Evolutionary conservation across 2,113 vertebrate species (phyloP).

Genomic region (Numenius arquata): DNA sequence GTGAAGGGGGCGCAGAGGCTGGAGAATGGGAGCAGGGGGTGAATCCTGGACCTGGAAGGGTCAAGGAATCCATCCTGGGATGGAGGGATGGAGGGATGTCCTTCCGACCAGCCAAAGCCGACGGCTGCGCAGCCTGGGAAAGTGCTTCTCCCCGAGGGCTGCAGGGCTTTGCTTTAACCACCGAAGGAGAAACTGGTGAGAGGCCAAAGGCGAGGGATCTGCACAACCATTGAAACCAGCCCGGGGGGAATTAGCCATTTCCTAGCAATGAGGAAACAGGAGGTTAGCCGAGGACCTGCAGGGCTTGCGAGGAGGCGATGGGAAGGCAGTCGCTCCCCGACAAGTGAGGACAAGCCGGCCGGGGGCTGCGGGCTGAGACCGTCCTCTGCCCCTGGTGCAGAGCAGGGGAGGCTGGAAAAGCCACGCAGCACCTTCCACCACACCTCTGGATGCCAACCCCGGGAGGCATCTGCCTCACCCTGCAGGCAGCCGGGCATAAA

Average conservation of each 20-base stretch:
- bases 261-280: conserved; percentile 34
- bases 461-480: not conserved
- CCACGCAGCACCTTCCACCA: not conserved
- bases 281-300: not conserved
- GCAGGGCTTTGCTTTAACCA: not conserved
- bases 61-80: accelerated
- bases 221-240: conserved; percentile 37
- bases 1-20: not conserved
- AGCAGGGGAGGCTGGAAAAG: not conserved
- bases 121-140: not conserved
- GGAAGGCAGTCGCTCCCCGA: not conserved
- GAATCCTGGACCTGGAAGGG: accelerated
- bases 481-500: not conserved
- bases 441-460: not conserved
- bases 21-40: not conserved
- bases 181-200: conserved; percentile 19
- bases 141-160: not conserved
- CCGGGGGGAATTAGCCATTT: conserved; percentile 48
- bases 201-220: conserved; percentile 11
- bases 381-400: not conserved
- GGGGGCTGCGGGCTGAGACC: not conserved
- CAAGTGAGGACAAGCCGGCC: conserved; percentile 21
- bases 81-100: not conserved
- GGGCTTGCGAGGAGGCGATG: not conserved
- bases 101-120: not conserved